Evolutionary conservation across 2,888 invertebrate genomes (phyloP).

Genomic region (Diarsia rubi): DNA sequence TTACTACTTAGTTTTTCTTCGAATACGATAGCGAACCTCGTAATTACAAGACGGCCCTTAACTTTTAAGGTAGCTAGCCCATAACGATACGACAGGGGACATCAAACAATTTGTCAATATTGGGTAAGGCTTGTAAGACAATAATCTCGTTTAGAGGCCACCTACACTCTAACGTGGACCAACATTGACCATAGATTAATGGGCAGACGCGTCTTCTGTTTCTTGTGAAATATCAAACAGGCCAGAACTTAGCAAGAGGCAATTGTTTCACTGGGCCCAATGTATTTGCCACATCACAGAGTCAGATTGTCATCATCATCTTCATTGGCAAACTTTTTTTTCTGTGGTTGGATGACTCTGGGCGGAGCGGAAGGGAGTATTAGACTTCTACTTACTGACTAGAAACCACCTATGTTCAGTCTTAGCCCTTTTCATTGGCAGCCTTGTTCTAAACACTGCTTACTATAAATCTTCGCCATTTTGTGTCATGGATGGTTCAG

Average conservation of each 20-base stretch:
- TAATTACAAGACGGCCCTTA: constrained; percentile 12
- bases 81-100: constrained; percentile 22
- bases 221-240: not conserved
- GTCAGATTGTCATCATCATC: not conserved
- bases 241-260: not conserved
- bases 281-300: not conserved
- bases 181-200: constrained; percentile 41
- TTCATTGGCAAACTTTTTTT: not conserved
- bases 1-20: not conserved
- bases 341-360: no score
- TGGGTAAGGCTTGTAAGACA: constrained; percentile 60
- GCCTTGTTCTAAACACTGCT: not conserved
- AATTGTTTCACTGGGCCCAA: not conserved
- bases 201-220: constrained; percentile 10
- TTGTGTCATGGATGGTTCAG: not conserved
- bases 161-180: constrained; percentile 55
- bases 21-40: not conserved
- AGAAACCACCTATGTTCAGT: no score
- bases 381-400: no score
- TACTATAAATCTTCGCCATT: not conserved
- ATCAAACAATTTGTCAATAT: constrained; percentile 63
- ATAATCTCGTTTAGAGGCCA: constrained; percentile 67
- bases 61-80: constrained; percentile 20
- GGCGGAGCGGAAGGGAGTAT: no score
- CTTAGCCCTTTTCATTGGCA: not conserved